A percentile compares a stretch with the other conserved stretches of the same genome.
Conservation (phyloP, 1,140 invertebrate genomes). For the Helicoverpa zea region DNA sequence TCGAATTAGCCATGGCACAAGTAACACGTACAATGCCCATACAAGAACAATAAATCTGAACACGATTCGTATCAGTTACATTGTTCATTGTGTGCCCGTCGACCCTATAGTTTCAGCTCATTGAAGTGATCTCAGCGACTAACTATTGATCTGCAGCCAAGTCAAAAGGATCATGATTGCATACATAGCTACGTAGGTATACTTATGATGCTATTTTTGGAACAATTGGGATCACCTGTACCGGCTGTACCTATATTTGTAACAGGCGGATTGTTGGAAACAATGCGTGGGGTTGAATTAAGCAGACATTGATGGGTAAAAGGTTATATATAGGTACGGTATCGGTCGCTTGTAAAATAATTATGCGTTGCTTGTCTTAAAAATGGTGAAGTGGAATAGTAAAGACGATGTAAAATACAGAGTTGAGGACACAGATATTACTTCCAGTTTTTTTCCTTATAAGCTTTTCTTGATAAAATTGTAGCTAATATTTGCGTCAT, state of each 20-base stretch:
- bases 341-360: no score
- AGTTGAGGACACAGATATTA: no score
- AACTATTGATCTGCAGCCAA: slow-evolving; percentile 35
- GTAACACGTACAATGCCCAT: slow-evolving; percentile 30
- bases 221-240: neutral
- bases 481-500: no score
- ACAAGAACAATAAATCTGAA: slow-evolving; percentile 45
- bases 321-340: no score
- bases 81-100: slow-evolving; percentile 17
- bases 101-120: slow-evolving; percentile 42
- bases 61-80: slow-evolving; percentile 42
- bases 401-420: no score
- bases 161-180: slow-evolving; percentile 32
- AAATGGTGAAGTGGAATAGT: no score
- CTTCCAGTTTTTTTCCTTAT: no score
- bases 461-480: no score
- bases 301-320: no score
- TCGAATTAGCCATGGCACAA: slow-evolving; percentile 38
- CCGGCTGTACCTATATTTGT: neutral
- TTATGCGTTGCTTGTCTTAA: neutral
- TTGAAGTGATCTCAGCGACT: slow-evolving; percentile 26
- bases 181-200: neutral
- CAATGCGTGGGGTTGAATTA: neutral
- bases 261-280: neutral
- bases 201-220: neutral